phyloP scores from a whole-genome alignment of 2,888 invertebrate species.

The Torymus aiolomorphi region DNA sequence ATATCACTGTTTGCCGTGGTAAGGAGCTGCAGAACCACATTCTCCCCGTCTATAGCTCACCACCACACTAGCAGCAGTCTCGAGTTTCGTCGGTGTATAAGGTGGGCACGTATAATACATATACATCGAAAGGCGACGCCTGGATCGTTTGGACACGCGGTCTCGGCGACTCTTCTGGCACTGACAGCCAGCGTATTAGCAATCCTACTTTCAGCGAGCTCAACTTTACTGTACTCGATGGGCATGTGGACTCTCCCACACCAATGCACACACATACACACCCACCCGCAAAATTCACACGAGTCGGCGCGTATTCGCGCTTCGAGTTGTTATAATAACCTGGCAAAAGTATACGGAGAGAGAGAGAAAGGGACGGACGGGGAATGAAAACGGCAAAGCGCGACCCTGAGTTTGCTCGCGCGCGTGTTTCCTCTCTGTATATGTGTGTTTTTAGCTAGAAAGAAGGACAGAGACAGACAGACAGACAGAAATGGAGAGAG shows the following conservation, averaged over 20 bases:
- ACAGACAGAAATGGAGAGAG: neutral
- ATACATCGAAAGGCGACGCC: neutral
- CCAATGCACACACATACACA: neutral
- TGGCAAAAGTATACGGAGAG: slow-evolving; percentile 60
- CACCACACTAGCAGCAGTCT: neutral
- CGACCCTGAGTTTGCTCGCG: neutral
- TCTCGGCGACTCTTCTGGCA: slow-evolving; percentile 23
- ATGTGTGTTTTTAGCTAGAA: slow-evolving; percentile 16
- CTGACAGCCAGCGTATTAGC: slow-evolving; percentile 69
- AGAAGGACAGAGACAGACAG: no score
- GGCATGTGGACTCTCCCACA: neutral
- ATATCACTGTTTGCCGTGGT: no score
- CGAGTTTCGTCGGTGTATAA: neutral
- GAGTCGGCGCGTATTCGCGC: neutral
- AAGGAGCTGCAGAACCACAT: no score
- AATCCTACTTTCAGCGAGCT: slow-evolving; percentile 60
- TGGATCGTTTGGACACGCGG: slow-evolving; percentile 35
- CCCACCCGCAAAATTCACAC: neutral
- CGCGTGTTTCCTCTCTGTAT: neutral
- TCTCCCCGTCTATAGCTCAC: no score
- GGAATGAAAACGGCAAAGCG: slow-evolving; percentile 31
- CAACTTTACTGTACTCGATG: slow-evolving; percentile 30
- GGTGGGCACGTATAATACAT: no score
- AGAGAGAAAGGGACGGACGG: neutral
- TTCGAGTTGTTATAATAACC: slow-evolving; percentile 52